A percentile compares a stretch with the other conserved stretches of the same genome.
Evolutionary conservation across 1,140 invertebrate species (phyloP).

Genomic region (Heliconius melpomene): DNA sequence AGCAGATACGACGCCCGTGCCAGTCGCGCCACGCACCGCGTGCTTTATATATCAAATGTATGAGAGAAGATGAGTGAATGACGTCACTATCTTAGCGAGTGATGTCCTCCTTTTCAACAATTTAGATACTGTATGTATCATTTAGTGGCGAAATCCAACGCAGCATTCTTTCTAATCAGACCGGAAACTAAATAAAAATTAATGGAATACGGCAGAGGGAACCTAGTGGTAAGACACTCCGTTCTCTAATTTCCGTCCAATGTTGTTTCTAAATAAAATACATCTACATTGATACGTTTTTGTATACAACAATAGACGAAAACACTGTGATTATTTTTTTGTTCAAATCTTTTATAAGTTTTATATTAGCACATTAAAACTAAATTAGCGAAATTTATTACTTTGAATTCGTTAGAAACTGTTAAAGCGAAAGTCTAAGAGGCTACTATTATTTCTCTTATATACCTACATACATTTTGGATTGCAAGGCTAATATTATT

Average conservation of each 20-base stretch:
- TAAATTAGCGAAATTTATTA: slow-evolving; percentile 13
- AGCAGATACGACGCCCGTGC: not conserved
- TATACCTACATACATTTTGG: not conserved
- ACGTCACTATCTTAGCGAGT: too few species aligned
- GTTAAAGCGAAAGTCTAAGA: not conserved
- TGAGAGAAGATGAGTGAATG: too few species aligned
- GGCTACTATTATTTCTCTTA: not conserved
- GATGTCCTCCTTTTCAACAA: not conserved
- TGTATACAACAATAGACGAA: not conserved
- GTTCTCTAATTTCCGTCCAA: too few species aligned
- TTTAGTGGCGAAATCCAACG: not conserved
- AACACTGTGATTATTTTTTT: not conserved
- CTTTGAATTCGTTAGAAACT: slow-evolving; percentile 6
- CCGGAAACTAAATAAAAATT: not conserved
- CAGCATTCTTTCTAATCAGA: not conserved
- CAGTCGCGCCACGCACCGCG: not conserved
- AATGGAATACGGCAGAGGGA: not conserved
- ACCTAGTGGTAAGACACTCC: too few species aligned
- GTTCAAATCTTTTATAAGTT: not conserved
- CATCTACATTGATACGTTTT: too few species aligned
- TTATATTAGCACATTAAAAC: not conserved
- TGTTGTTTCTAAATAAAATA: too few species aligned
- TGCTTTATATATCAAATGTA: not conserved
- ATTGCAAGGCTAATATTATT: not conserved
- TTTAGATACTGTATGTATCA: not conserved